Evolutionary conservation across 2,113 vertebrate species (phyloP).

Genomic region (Ardeotis arabs): DNA sequence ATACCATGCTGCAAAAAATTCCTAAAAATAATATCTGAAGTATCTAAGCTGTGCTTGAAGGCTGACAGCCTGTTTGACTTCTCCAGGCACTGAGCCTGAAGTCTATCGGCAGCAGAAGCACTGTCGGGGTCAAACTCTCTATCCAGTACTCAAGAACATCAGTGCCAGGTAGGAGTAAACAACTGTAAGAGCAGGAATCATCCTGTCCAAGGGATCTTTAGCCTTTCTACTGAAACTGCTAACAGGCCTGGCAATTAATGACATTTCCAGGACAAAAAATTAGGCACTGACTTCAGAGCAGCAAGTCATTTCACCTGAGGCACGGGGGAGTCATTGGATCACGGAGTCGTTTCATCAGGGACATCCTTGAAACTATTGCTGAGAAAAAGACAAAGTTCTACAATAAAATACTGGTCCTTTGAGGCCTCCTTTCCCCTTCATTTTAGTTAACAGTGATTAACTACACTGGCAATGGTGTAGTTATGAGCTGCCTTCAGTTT

Average conservation of each 20-base stretch:
- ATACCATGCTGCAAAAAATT: background rate
- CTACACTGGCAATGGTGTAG: background rate
- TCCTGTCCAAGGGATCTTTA: background rate
- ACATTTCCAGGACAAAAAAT: background rate
- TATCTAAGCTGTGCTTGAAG: background rate
- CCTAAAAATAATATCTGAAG: background rate
- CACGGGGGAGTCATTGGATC: background rate
- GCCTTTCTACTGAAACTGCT: background rate
- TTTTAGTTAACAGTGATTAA: background rate
- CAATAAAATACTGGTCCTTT: background rate
- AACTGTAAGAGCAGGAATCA: background rate
- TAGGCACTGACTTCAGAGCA: background rate
- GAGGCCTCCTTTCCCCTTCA: background rate
- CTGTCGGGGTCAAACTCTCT: background rate
- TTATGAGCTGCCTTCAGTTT: background rate
- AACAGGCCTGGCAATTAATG: background rate
- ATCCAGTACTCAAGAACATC: background rate
- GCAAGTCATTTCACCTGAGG: background rate
- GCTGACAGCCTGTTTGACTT: background rate
- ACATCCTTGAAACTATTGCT: background rate
- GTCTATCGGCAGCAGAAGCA: background rate
- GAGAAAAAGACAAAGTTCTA: background rate
- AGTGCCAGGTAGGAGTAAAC: background rate
- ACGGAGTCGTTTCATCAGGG: background rate
- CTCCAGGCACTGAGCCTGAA: background rate